Evolutionary conservation across 2,113 vertebrate genomes (phyloP).

Genomic region (Carollia perspicillata): DNA sequence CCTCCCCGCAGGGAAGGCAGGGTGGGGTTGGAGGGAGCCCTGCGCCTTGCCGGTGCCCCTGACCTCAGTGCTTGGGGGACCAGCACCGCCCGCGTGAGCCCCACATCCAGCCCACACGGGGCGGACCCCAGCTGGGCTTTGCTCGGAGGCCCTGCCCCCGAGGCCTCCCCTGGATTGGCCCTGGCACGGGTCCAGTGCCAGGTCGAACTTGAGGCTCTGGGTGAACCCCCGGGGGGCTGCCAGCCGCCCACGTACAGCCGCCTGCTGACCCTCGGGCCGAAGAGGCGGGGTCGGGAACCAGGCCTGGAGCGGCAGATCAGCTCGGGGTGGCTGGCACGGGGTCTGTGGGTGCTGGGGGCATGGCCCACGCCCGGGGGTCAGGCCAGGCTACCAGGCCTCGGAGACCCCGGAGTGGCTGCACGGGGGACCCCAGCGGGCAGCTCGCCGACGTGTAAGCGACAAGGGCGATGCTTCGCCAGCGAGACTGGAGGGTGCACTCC

Average conservation of each 20-base stretch:
- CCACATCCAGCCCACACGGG: too few species aligned
- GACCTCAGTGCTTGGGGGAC: neutral
- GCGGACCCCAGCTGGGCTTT: neutral
- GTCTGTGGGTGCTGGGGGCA: neutral
- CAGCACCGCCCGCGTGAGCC: neutral
- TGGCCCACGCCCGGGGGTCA: neutral
- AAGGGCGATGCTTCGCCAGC: neutral
- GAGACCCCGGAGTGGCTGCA: neutral
- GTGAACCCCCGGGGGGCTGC: neutral
- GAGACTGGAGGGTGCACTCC: neutral
- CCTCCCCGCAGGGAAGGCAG: constrained; percentile 56
- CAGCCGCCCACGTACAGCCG: neutral
- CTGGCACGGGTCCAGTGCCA: too few species aligned
- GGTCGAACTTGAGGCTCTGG: neutral
- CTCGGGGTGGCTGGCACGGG: neutral
- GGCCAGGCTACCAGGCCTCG: neutral
- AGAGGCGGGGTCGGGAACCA: neutral
- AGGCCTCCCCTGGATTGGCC: neutral
- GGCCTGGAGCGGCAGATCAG: neutral
- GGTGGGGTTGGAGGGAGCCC: constrained; percentile 7
- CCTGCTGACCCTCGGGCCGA: neutral
- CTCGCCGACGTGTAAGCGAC: accelerated
- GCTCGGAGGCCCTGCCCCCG: neutral
- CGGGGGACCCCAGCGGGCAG: neutral
- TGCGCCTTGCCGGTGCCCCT: neutral